These are phyloP conservation scores for Pachydiplax longipennis DNA, from an alignment of 2,888 invertebrate species.

Conservation along the genomic window DNA sequence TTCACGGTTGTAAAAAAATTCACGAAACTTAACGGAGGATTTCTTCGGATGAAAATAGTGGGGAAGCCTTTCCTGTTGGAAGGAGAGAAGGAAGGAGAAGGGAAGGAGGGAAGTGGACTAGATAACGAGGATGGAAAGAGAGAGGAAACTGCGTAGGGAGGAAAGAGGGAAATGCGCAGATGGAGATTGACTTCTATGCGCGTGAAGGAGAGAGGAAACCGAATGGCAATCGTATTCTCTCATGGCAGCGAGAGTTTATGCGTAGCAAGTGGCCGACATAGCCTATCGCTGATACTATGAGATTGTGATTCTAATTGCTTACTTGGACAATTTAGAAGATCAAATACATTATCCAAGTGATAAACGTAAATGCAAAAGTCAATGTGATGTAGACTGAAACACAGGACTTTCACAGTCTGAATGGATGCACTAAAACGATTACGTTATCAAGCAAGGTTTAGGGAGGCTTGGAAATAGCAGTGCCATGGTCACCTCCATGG, in stretches of 20 bases:
- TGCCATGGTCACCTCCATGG: too few species aligned
- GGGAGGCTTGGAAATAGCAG: too few species aligned
- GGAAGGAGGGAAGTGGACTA: background rate
- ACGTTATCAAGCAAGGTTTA: too few species aligned
- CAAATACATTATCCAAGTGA: too few species aligned
- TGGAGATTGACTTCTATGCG: background rate
- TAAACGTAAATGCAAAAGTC: too few species aligned
- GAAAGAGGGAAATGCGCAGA: background rate
- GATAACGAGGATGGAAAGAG: background rate
- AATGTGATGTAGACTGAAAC: too few species aligned
- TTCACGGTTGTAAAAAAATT: background rate
- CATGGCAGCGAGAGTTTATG: background rate
- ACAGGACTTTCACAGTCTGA: too few species aligned
- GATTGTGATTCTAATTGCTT: too few species aligned
- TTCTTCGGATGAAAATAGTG: background rate
- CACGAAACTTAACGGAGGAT: background rate
- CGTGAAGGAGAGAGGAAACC: background rate
- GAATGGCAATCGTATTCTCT: background rate
- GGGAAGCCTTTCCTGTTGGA: background rate
- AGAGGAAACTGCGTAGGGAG: background rate
- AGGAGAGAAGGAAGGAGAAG: background rate
- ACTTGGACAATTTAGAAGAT: too few species aligned
- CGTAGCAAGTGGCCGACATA: too few species aligned
- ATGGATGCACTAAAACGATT: too few species aligned
- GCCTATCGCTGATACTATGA: too few species aligned